phyloP scores from a whole-genome alignment of 1,140 invertebrate species.

The Pogonomyrmex californicus region DNA sequence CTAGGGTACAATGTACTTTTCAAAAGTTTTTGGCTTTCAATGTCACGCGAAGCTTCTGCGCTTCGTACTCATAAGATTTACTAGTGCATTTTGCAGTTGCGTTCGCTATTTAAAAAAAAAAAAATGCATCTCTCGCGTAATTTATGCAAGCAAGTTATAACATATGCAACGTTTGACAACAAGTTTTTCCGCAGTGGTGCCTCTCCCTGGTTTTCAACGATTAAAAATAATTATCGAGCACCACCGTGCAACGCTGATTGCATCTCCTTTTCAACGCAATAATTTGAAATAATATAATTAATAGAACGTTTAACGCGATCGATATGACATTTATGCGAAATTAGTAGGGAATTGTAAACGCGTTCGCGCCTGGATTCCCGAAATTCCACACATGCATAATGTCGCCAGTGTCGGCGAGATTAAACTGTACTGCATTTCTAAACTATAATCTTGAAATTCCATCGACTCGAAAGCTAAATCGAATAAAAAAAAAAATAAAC shows the following conservation, averaged over 20 bases:
- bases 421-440: neutral
- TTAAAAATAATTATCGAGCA: conserved; percentile 7
- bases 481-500: neutral
- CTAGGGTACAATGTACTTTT: neutral
- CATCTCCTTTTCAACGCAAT: neutral
- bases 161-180: neutral
- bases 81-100: neutral
- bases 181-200: neutral
- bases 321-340: conserved; percentile 7
- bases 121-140: neutral
- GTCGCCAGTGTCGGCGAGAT: neutral
- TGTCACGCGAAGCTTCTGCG: neutral
- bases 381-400: conserved; percentile 23
- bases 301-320: neutral
- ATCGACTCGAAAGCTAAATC: neutral
- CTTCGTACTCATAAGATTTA: neutral
- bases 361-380: neutral
- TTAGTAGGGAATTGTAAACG: neutral
- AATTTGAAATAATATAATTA: neutral
- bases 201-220: neutral
- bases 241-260: neutral
- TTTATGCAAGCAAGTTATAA: neutral
- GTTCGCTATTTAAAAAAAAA: neutral
- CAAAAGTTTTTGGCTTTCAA: conserved; percentile 8
- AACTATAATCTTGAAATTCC: neutral